These are phyloP conservation scores for Coreoperca whiteheadi DNA, from an alignment of 2,113 vertebrate genomes.

Conservation along the genomic window DNA sequence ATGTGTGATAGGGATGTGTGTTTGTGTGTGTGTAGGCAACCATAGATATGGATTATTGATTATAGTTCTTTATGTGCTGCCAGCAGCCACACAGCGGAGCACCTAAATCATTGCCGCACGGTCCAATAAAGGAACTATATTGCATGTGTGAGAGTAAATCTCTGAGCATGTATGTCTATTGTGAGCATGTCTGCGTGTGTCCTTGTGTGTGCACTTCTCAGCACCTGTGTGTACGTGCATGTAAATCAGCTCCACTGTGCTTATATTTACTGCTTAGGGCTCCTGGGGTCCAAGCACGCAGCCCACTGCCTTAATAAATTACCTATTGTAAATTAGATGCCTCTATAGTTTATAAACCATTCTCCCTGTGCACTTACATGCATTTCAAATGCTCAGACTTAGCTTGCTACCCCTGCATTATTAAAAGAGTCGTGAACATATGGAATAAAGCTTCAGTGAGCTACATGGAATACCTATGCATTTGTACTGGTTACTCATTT, in stretches of 20 bases:
- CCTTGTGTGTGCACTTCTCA: neutral
- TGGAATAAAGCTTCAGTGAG: slow-evolving; percentile 28
- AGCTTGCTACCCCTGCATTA: slow-evolving; percentile 49
- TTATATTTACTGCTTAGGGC: slow-evolving; percentile 71
- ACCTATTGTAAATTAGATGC: slow-evolving; percentile 72
- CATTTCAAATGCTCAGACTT: slow-evolving; percentile 49
- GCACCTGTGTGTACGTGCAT: slow-evolving; percentile 30
- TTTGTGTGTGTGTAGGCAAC: slow-evolving; percentile 15
- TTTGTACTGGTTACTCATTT: slow-evolving; percentile 38
- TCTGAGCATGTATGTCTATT: slow-evolving; percentile 34
- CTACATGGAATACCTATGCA: slow-evolving; percentile 31
- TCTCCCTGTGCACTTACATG: slow-evolving; percentile 50
- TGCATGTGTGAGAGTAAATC: slow-evolving; percentile 44
- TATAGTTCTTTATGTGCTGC: slow-evolving; percentile 72
- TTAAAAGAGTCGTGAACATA: slow-evolving; percentile 48
- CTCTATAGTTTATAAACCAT: slow-evolving; percentile 66
- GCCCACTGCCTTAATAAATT: slow-evolving; percentile 72
- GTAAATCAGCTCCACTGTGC: slow-evolving; percentile 58
- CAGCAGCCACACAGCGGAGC: slow-evolving; percentile 47
- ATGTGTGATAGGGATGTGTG: neutral
- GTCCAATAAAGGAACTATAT: slow-evolving; percentile 44
- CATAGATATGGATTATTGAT: slow-evolving; percentile 80
- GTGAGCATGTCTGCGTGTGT: slow-evolving; percentile 40
- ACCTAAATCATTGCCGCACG: slow-evolving; percentile 61
- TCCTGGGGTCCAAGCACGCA: slow-evolving; percentile 57